Evolutionary conservation across 1,140 invertebrate species (phyloP), one percentile per base, ranked within the genome.

Genomic region (Calliphora vicina): DNA sequence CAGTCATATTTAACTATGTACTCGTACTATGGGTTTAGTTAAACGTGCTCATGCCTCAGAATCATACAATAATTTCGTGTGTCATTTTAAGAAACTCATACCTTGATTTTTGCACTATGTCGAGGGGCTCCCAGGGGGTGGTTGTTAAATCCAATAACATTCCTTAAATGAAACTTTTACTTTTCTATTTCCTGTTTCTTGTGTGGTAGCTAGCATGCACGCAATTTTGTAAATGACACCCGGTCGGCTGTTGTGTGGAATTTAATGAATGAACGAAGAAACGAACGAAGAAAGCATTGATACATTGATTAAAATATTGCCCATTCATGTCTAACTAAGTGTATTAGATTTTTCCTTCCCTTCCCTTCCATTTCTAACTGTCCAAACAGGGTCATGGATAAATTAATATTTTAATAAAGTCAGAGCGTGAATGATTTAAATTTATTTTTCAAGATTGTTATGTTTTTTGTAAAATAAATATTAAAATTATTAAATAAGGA

Each of bases 141-240:
- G 45, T 13, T 50, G 12, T 50, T 12, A 67, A 23, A 67, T 12
- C n/a, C 23, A 67, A 23, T 67, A 20, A 5, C 0, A 12, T 67
- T 67, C n/a, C 23, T 67, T 23, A 67, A 67, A 25, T 67, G 61
- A 67, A 67, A 67, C n/a, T 67, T 67, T 67, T 67, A 67, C 23
- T 67, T 67, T 67, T n/a, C 23, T 25, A 67, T 67, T 67, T 67
- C 61, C 61, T 20, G 61, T 25, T 67, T 67, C n/a, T 67, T 23
- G n/a, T 50, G 3, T 67, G 23, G n/a, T 35, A 8, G 0, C 35
- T 6, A 35, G 61, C 12, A 67, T n/a, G 1, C 61, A 67, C 61
- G 61, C 61, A 67, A 67, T 67, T n/a, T 67, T 23, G 9, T 20
- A 23, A 67, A 67, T 23, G n/a, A 6, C 61, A 23, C 25, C 25